phyloP scores from a whole-genome alignment of 2,797 vertebrate species.

The Gymnothorax reevesii region DNA sequence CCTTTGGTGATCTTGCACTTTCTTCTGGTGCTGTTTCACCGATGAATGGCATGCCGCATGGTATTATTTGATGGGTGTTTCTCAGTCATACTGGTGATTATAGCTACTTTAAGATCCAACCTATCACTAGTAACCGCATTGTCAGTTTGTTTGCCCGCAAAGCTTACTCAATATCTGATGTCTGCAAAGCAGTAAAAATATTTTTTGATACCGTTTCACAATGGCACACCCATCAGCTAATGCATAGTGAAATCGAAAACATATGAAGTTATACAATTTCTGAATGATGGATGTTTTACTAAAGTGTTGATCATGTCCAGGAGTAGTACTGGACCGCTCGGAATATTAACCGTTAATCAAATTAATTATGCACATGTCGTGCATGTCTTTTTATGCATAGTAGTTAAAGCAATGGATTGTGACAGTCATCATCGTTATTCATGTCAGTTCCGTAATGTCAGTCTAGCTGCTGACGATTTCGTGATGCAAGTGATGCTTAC shows the following conservation, averaged over 20 bases:
- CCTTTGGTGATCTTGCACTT: background rate
- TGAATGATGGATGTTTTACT: background rate
- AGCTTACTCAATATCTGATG: background rate
- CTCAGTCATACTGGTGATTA: background rate
- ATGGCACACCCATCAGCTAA: background rate
- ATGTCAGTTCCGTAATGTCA: no score
- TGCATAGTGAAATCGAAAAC: background rate
- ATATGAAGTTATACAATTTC: background rate
- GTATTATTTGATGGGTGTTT: background rate
- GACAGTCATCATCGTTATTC: background rate
- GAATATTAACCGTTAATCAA: background rate
- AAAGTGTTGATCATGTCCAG: background rate
- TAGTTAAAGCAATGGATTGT: background rate
- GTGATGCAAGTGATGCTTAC: background rate
- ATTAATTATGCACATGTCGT: background rate
- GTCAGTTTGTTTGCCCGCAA: background rate
- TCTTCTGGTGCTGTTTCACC: background rate
- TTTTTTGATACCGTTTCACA: background rate
- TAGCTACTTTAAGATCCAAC: background rate
- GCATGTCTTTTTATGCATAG: background rate
- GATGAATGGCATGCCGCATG: background rate
- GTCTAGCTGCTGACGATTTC: background rate
- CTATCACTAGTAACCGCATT: background rate
- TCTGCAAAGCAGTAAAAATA: background rate
- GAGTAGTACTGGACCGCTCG: background rate